phyloP scores from a whole-genome alignment of 1,140 invertebrate genomes.

The Pygmarrhopalites habei region DNA sequence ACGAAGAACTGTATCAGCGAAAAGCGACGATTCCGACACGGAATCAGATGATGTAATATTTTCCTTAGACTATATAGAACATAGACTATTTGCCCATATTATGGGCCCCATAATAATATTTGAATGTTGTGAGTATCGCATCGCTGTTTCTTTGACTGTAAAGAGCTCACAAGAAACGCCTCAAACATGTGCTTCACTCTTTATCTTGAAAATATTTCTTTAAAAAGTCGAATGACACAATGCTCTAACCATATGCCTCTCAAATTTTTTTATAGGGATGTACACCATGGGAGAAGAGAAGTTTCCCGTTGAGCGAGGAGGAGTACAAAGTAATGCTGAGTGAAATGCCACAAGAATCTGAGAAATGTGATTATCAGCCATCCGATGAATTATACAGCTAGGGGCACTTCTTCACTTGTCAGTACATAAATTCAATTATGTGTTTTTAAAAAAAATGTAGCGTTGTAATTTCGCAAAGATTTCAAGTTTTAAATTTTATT shows the following conservation, averaged over 20 bases:
- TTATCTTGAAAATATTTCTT: no score
- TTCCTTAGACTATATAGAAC: conserved; percentile 9
- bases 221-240: no score
- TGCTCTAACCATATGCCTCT: no score
- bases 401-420: conserved; percentile 1
- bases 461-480: conserved; percentile 5
- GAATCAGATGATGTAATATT: no score
- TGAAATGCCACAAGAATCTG: conserved; percentile 58
- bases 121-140: no score
- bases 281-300: conserved; percentile 62
- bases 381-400: background rate
- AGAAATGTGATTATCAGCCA: background rate
- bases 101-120: no score
- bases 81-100: background rate
- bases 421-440: no score
- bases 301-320: conserved; percentile 65
- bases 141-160: no score
- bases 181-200: no score
- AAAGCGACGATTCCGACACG: background rate
- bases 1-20: conserved; percentile 20
- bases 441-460: no score
- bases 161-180: no score
- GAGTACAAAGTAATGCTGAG: conserved; percentile 61
- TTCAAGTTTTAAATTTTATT: conserved; percentile 14
- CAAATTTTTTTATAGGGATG: conserved; percentile 30